Evolutionary conservation across 2,888 invertebrate genomes (phyloP), one percentile per base, ranked within the genome.

Genomic region (Nemapogon koenigi): DNA sequence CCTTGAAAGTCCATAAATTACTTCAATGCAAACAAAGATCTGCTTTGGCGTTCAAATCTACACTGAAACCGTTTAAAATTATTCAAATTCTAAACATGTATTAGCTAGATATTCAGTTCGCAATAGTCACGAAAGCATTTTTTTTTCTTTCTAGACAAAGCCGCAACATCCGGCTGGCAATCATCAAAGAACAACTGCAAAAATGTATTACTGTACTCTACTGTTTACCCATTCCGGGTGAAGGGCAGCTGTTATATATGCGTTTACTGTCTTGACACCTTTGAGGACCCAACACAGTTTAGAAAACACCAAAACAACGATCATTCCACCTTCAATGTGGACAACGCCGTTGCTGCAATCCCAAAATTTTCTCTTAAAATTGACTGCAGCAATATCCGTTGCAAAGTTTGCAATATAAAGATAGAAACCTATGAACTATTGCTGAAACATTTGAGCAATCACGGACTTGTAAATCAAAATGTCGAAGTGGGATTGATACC

Each of bases 391-490:
- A 51, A 57, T 7, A 46, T 59, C 2, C 38, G 46, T 1, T 60
- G 59, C 39, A 46, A 52, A 10, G 39, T 55, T 2, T 60, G 59
- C 13, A 6, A 16, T 11, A 8, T 11, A 1, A 18, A 15, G 3
- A 44, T 44, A n/a, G 43, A 60, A 4, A 53, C 42, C 13, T 43
- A 75, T 10, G 57, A 66, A 16, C 55, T 59, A 6, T 53, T 63
- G 1, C 68, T 70, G 1, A 44, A 52, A 3, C 76, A 78, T 45
- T 52, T 78, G 13, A 37, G 50, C n/a, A n/a, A n/a, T n/a, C n/a
- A n/a, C n/a, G n/a, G n/a, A n/a, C n/a, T n/a, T n/a, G n/a, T n/a
- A n/a, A n/a, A n/a, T n/a, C n/a, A n/a, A n/a, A n/a, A n/a, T n/a
- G n/a, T n/a, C n/a, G n/a, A n/a, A n/a, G n/a, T n/a, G n/a, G n/a